These are phyloP conservation scores for Zaprionus lachaisei DNA, from an alignment of 1,140 invertebrate genomes.

Conservation along the genomic window DNA sequence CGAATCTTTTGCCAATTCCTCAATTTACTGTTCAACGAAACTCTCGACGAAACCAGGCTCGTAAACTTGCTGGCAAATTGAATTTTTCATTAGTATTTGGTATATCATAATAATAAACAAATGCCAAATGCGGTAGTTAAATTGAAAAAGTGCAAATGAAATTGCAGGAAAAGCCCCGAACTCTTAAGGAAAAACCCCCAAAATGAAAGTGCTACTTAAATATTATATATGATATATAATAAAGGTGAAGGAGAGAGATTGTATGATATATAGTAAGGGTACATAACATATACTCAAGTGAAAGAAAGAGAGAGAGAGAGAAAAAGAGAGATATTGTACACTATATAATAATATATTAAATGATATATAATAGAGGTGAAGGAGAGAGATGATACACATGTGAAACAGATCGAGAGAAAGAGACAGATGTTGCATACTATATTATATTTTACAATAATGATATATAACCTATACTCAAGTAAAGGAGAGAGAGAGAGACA, in stretches of 20 bases:
- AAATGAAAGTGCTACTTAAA: background rate
- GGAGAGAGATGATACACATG: no score
- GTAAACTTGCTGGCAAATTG: background rate
- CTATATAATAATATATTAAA: background rate
- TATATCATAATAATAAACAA: background rate
- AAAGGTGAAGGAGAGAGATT: no score
- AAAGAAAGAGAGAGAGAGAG: background rate
- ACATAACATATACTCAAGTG: background rate
- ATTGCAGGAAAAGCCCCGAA: slow-evolving; percentile 1
- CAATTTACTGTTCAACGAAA: slow-evolving; percentile 3
- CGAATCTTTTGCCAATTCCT: background rate
- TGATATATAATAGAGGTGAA: background rate
- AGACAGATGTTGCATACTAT: no score
- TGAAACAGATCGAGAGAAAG: no score
- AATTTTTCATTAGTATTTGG: background rate
- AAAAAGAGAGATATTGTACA: no score
- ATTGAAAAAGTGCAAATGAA: slow-evolving; percentile 6
- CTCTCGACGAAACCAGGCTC: background rate
- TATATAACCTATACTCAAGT: background rate
- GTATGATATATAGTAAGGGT: no score
- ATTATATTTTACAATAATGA: background rate
- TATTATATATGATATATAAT: no score
- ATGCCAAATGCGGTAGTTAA: slow-evolving; percentile 7
- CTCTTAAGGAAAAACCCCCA: background rate
- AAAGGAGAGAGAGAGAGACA: no score